Base-by-base conservation (phyloP, 1,140 invertebrate species). In the Triops cancriformis region DNA sequence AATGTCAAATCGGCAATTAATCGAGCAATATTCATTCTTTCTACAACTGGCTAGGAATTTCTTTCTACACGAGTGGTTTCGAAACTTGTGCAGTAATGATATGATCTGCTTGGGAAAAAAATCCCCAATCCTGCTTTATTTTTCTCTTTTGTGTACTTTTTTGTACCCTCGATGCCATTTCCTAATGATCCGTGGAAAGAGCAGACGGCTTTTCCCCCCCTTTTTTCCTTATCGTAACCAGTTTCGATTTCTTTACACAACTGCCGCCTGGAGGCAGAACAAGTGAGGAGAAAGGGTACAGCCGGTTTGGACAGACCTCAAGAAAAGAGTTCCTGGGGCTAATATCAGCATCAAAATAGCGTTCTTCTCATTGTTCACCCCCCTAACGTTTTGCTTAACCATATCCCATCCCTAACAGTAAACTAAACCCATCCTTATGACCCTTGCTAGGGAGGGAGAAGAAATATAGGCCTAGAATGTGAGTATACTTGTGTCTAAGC, bases 181-280 rank as follows among this genome's bases (percentile, higher is more conserved):
- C 51, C 23, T 64, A 64, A 64, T 64, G 51, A 64, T 64, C 9
- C 51, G 51, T 18, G 23, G 51, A 64, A 64, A 64, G 51, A 11
- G 51, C 51, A 64, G 51, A 64, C 51, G 51, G 3, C 31, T 7
- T 37, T 37, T 37, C 7, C 7, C 7, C 7, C 31, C 31, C 31
- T 37, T 45, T 45, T 45, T 64, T 64, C 23, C 51, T 64, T 64
- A 64, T 64, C 51, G 51, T 64, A 64, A 37, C 51, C 51, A 64
- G 51, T 64, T 64, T 64, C 51, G 9, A 64, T 64, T 64, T 23
- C 51, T 64, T 18, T 37, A 37, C 31, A 37, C 2, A 37, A 37
- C 31, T 37, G 31, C 31, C 31, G 31, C 51, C 51, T 64, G 14
- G 51, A 64, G 51, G 51, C 3, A 23, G 51, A 37, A 7, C 31